Evolutionary conservation across 2,797 vertebrate genomes (phyloP), one percentile per base, ranked within the genome.

Genomic region (Leuciscus waleckii): DNA sequence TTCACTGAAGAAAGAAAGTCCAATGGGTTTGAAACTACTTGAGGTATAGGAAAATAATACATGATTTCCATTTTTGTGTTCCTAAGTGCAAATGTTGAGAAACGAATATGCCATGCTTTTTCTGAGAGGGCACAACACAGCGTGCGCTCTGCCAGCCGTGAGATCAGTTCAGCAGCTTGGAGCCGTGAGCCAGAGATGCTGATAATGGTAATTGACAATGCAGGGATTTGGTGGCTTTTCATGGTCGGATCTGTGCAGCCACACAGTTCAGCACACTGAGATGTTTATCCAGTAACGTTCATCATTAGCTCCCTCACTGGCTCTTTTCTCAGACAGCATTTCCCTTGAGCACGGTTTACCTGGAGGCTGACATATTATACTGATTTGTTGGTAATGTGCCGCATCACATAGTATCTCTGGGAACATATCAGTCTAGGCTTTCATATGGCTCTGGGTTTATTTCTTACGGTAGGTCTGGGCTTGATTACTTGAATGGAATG

Each of bases 321-420:
- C 69, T 85, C 81, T 82, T 75, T 70, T 83, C 69, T 83, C 35
- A 76, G 75, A 73, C 68, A 78, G 77, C 32, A 32, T 79, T 68
- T 88, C 85, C 81, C 85, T 56, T 10, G 85, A 82, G 85, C 58
- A 65, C 76, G 37, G 63, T 87, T 86, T 84, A 84, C 86, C 88
- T 83, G 70, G 69, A 81, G 86, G 84, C 77, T 84, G 85, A 79
- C 51, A 84, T 77, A 81, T 88, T 56, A 82, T 56, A 87, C 81
- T 82, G 82, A 82, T 85, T 86, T 81, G 76, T 85, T 88, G 68
- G 43, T 83, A 58, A 77, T 77, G 70, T 61, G n/a, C 16, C 80
- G 54, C 43, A 58, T 84, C 46, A 49, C 23, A 29, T 76, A 46
- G 56, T 61, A 61, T 85, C 67, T 79, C 51, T 71, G 83, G 75